Percentiles rank a stretch among this genome's conserved stretches.
phyloP scores from a whole-genome alignment of 2,888 invertebrate genomes.

The Lochmaea crataegi region DNA sequence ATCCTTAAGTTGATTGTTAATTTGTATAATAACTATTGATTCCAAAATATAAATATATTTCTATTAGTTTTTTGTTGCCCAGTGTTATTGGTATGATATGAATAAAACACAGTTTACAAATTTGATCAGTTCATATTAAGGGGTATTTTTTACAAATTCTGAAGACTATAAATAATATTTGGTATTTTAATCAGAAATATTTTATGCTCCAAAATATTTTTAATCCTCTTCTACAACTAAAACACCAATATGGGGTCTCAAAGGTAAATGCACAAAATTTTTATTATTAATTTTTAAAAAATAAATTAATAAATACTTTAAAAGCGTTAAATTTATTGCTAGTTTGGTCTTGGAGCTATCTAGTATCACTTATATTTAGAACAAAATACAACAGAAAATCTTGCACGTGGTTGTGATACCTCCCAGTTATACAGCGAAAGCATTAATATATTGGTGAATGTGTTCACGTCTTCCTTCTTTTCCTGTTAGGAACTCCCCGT shows the following conservation, averaged over 20 bases:
- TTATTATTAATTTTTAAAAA: conserved; percentile 11
- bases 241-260: conserved; percentile 31
- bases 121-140: conserved; percentile 22
- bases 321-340: conserved; percentile 32
- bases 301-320: conserved; percentile 35
- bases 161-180: conserved; percentile 33
- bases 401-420: not conserved
- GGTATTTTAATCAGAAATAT: conserved; percentile 31
- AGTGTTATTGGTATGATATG: not conserved
- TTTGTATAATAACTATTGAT: too few relatives aligned
- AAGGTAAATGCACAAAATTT: conserved; percentile 17
- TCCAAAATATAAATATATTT: too few relatives aligned
- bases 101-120: conserved; percentile 25
- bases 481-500: conserved; percentile 12
- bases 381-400: not conserved
- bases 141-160: conserved; percentile 17
- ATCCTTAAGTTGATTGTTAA: too few relatives aligned
- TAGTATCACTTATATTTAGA: conserved; percentile 28
- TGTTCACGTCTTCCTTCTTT: conserved; percentile 21
- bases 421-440: not conserved
- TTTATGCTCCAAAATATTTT: conserved; percentile 22
- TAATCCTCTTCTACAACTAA: conserved; percentile 14
- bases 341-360: conserved; percentile 34
- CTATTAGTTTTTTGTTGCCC: too few relatives aligned
- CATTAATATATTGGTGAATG: not conserved